A percentile compares a stretch with the other conserved stretches of the same genome.
Evolutionary conservation across 1,140 invertebrate species (phyloP).

Genomic region (Cyrtorhinus lividipennis): DNA sequence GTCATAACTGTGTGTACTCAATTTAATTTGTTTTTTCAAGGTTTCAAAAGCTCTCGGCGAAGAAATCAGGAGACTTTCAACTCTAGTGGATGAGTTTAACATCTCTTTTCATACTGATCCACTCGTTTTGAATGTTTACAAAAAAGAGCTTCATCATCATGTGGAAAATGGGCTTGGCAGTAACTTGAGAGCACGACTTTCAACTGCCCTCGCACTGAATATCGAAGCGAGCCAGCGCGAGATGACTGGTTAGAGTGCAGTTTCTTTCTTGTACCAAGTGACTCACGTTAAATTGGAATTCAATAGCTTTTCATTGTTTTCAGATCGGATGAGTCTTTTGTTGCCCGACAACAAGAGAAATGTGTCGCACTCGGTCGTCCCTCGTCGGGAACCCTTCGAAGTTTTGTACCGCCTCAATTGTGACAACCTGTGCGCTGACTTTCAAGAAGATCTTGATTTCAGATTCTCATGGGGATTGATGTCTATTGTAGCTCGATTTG

Average conservation of each 20-base stretch:
- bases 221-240: constrained; percentile 81
- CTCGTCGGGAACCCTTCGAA: constrained; percentile 85
- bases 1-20: no score
- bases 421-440: constrained; percentile 95
- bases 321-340: constrained; percentile 68
- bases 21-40: no score
- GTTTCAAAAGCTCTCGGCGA: constrained; percentile 87
- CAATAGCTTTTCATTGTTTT: no score
- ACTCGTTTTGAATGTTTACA: constrained; percentile 82
- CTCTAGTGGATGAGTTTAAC: constrained; percentile 89
- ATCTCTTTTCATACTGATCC: constrained; percentile 82
- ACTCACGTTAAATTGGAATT: no score
- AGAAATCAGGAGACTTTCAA: constrained; percentile 83
- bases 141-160: constrained; percentile 84
- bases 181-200: constrained; percentile 77
- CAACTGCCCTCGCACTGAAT: constrained; percentile 69
- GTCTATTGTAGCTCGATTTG: constrained; percentile 68
- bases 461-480: constrained; percentile 81
- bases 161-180: constrained; percentile 74
- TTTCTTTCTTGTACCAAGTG: no score
- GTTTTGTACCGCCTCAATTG: constrained; percentile 92
- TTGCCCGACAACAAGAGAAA: constrained; percentile 55
- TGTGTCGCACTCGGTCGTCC: constrained; percentile 48
- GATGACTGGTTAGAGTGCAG: constrained; percentile 54
- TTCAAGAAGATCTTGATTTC: constrained; percentile 92